A percentile compares a stretch with the other conserved stretches of the same genome.
Evolutionary conservation across 2,797 vertebrate genomes (phyloP).

Genomic region (Muraenolepis orangiensis): DNA sequence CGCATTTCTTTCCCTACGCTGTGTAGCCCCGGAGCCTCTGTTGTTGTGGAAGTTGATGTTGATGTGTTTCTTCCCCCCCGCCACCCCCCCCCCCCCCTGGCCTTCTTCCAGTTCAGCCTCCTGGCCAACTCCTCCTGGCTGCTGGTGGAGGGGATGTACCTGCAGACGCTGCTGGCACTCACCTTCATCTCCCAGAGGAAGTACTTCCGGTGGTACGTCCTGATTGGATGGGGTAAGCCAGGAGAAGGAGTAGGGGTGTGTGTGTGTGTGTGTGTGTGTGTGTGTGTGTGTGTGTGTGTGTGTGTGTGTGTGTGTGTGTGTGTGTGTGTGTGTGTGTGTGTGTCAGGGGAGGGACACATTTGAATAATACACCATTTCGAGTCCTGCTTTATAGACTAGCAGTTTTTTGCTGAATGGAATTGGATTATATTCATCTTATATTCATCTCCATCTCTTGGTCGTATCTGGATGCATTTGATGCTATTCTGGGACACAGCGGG

Average conservation of each 20-base stretch:
- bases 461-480: background rate
- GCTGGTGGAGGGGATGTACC: constrained; percentile 88
- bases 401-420: background rate
- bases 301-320: no score
- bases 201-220: constrained; percentile 87
- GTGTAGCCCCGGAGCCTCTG: no score
- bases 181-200: constrained; percentile 84
- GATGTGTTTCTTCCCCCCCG: no score
- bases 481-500: constrained; percentile 11
- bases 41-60: background rate
- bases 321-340: no score
- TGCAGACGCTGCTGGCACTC: constrained; percentile 84
- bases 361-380: background rate
- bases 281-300: no score
- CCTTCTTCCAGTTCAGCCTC: constrained; percentile 87
- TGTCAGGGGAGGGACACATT: background rate
- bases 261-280: background rate
- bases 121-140: constrained; percentile 90
- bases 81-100: constrained; percentile 46
- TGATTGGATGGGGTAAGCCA: constrained; percentile 85
- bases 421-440: background rate
- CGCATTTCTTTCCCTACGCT: no score
- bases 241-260: background rate
- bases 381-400: background rate
- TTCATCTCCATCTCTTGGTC: background rate